Conservation (phyloP, 1,140 invertebrate genomes). For the Dendroctonus ponderosae region DNA sequence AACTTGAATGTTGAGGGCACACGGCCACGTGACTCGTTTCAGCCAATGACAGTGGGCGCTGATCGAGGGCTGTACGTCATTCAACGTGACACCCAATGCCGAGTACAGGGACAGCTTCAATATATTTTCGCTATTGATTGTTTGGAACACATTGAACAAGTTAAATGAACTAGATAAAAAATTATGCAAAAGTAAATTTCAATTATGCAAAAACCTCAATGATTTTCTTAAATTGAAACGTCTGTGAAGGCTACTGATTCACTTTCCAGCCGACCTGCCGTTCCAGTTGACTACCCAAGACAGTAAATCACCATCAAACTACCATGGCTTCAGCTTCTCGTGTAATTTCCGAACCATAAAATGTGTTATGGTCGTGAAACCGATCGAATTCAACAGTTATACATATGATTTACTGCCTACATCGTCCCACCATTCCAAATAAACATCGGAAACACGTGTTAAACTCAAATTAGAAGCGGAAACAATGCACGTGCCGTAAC, state of each 20-base stretch:
- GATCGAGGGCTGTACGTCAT: too few relatives aligned
- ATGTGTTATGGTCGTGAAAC: conserved; percentile 10
- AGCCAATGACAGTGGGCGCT: too few relatives aligned
- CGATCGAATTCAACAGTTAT: conserved; percentile 1
- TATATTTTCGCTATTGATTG: too few relatives aligned
- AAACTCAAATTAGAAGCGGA: conserved; percentile 29
- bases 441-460: conserved; percentile 31
- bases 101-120: too few relatives aligned
- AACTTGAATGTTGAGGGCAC: too few relatives aligned
- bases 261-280: background rate
- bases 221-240: background rate
- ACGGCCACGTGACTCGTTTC: too few relatives aligned
- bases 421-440: conserved; percentile 17
- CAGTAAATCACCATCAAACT: background rate
- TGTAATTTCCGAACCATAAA: conserved; percentile 6
- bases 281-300: background rate
- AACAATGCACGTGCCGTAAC: conserved; percentile 28
- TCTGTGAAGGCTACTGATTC: background rate
- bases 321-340: background rate
- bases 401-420: conserved; percentile 19
- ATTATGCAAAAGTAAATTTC: background rate
- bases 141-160: too few relatives aligned
- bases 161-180: background rate
- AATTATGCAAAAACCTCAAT: background rate
- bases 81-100: too few relatives aligned